Evolutionary conservation across 2,113 vertebrate genomes (phyloP), one percentile per base, ranked within the genome.

Genomic region (Callopanchax toddi): DNA sequence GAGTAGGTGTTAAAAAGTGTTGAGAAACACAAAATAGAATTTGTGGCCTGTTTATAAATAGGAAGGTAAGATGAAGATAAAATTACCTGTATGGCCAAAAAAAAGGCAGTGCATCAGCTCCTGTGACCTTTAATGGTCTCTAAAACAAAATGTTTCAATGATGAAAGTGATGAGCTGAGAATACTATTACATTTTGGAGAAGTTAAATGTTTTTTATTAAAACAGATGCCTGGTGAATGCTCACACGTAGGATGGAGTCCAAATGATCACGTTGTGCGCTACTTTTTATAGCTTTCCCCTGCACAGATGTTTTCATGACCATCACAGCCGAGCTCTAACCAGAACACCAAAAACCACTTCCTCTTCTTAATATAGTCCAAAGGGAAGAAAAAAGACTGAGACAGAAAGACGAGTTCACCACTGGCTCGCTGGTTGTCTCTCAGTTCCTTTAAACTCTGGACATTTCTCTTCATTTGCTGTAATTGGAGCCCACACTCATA

Each of bases 291-390:
- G 12, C 5, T 12, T 2, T 0, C 0, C 20, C 3, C 11, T 1
- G 1, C 2, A 11, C 71, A 72, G 73, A 72, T 71, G 68, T 48
- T 17, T 29, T n/a, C 18, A 1, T 62, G 73, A 62, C n/a, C 60
- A 67, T 13, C 26, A 15, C 29, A 11, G 11, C 36, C 4, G 17
- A 43, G 18, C 61, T 11, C 11, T 0, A 13, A 64, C 60, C 34
- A 44, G 29, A 65, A 32, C 25, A 58, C 4, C 3, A 11, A 46
- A 61, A 74, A 58, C 62, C 82, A 83, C 84, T 88, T 88, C 83
- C 83, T 74, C 60, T 15, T 74, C 64, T 74, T 58, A 25, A 70
- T 74, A 52, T 70, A 78, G 44, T 16, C 16, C 37, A 81, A 87
- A 12, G 16, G 70, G 18, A 54, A 82, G 79, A 89, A 86, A 83